Conservation (phyloP, 2,113 vertebrate species). For the Saguinus imperator region DNA sequence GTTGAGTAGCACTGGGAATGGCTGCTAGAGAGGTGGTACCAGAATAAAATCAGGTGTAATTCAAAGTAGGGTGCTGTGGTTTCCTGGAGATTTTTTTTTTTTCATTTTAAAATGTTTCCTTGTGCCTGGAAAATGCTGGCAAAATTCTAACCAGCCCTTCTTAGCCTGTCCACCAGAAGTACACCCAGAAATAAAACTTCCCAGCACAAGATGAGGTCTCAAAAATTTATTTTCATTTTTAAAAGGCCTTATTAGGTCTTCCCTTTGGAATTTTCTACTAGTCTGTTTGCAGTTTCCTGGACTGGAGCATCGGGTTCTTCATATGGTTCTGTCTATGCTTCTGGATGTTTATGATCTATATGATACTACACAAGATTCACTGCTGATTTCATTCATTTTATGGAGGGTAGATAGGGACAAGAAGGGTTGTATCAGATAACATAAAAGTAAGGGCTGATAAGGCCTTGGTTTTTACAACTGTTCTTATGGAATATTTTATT, state of each 20-base stretch:
- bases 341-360: neutral
- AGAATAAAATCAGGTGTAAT: neutral
- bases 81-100: neutral
- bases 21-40: neutral
- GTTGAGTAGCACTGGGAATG: neutral
- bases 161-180: neutral
- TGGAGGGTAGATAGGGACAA: neutral
- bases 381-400: neutral
- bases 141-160: neutral
- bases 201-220: neutral
- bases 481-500: neutral
- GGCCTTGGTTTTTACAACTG: neutral
- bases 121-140: neutral
- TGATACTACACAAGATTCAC: neutral
- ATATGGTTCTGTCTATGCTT: neutral
- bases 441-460: neutral
- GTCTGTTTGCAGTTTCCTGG: neutral
- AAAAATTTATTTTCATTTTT: neutral
- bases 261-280: neutral
- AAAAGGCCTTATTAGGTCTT: constrained; percentile 7
- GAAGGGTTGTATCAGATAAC: neutral
- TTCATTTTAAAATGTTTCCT: neutral
- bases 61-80: neutral
- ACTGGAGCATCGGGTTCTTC: neutral
- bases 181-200: neutral